Evolutionary conservation across 2,797 vertebrate genomes (phyloP).

Genomic region (Buphagus erythrorhynchus): DNA sequence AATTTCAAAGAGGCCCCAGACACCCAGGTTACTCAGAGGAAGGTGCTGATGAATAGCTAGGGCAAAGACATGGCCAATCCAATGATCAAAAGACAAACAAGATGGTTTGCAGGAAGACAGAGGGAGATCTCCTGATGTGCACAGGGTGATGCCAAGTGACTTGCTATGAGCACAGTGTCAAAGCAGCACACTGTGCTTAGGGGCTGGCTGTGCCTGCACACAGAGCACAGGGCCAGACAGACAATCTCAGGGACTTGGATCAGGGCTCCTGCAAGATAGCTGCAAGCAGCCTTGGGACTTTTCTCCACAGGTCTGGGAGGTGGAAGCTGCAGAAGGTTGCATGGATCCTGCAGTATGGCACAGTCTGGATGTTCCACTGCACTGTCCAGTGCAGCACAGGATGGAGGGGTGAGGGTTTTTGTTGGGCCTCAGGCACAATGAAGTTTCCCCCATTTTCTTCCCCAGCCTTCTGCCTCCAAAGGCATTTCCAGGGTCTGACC

Average conservation of each 20-base stretch:
- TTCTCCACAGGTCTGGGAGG: neutral
- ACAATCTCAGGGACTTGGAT: rapidly evolving
- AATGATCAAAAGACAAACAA: neutral
- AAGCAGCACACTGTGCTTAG: rapidly evolving
- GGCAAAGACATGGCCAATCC: neutral
- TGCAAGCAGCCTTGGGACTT: neutral
- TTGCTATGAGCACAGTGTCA: neutral
- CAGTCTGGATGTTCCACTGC: neutral
- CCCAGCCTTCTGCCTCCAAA: neutral
- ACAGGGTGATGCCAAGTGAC: neutral
- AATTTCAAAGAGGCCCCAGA: neutral
- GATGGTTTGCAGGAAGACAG: neutral
- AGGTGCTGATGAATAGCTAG: neutral
- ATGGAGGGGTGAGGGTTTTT: rapidly evolving
- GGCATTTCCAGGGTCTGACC: neutral
- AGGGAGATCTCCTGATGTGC: neutral
- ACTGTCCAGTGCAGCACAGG: rapidly evolving
- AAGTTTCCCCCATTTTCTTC: neutral
- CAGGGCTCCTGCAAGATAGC: neutral
- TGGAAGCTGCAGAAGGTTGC: neutral
- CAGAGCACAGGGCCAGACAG: neutral
- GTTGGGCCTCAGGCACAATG: neutral
- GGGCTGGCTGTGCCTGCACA: neutral
- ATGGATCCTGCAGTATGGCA: rapidly evolving
- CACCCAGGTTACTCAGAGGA: neutral